Evolutionary conservation across 1,140 invertebrate species (phyloP).

Genomic region (Lordiphosa collinella): DNA sequence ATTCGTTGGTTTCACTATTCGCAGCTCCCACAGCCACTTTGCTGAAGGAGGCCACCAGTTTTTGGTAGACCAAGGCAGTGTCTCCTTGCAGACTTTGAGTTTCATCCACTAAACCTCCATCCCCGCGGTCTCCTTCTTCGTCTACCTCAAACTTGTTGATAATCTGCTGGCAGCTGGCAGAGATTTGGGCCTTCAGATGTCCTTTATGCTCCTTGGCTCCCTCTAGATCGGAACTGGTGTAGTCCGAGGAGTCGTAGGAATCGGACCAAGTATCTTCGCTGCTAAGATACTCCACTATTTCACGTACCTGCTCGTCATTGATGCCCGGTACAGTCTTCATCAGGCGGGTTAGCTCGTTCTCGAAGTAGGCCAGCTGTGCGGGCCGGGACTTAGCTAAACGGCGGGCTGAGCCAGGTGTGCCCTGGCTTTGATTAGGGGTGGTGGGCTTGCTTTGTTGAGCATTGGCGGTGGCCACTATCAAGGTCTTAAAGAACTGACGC

Average conservation of each 20-base stretch:
- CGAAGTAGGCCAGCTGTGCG: slow-evolving; percentile 91
- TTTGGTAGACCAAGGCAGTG: slow-evolving; percentile 91
- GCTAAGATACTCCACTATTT: slow-evolving; percentile 94
- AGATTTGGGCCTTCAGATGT: slow-evolving; percentile 90
- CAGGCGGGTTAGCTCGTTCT: slow-evolving; percentile 91
- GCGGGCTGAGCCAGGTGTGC: slow-evolving; percentile 81
- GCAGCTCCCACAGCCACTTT: slow-evolving; percentile 83
- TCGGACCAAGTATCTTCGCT: slow-evolving; percentile 96
- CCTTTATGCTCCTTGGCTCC: slow-evolving; percentile 84
- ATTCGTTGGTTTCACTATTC: not conserved
- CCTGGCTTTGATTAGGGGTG: slow-evolving; percentile 80
- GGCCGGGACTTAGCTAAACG: slow-evolving; percentile 81
- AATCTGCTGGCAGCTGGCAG: slow-evolving; percentile 92
- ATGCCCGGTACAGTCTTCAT: slow-evolving; percentile 96
- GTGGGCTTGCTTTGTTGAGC: slow-evolving; percentile 80
- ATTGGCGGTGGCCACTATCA: slow-evolving; percentile 86
- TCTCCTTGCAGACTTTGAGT: slow-evolving; percentile 83
- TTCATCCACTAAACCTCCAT: slow-evolving; percentile 82
- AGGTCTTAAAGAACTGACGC: slow-evolving; percentile 93
- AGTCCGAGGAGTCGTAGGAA: slow-evolving; percentile 94
- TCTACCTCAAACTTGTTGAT: slow-evolving; percentile 89
- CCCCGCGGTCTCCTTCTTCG: slow-evolving; percentile 81
- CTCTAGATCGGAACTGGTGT: slow-evolving; percentile 92
- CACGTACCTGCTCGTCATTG: slow-evolving; percentile 92
- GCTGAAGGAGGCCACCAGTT: slow-evolving; percentile 88